Evolutionary conservation across 2,113 vertebrate genomes (phyloP).

Genomic region (Lichenostomus cassidix): DNA sequence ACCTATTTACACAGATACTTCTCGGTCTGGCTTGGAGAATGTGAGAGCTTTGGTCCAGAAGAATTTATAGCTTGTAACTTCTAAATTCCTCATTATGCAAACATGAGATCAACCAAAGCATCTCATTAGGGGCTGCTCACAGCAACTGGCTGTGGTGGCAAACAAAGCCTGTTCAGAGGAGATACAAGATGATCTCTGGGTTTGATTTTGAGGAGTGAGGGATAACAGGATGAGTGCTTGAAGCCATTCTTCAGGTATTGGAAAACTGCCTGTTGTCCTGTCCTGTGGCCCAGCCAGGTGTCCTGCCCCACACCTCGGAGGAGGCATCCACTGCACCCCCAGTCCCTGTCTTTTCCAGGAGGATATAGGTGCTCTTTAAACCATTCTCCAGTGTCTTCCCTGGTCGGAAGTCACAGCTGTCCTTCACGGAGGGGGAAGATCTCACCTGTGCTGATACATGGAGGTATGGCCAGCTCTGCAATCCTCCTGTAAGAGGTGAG

Average conservation of each 20-base stretch:
- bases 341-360: not conserved
- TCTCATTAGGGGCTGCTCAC: not conserved
- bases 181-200: not conserved
- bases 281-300: not conserved
- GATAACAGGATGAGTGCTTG: not conserved
- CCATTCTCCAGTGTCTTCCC: not conserved
- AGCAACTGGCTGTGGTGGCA: not conserved
- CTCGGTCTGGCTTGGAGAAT: not conserved
- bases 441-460: not conserved
- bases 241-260: not conserved
- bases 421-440: not conserved
- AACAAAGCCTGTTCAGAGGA: not conserved
- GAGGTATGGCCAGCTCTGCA: not conserved
- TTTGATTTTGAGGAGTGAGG: not conserved
- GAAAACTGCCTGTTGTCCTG: not conserved
- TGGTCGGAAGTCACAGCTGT: not conserved
- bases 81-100: not conserved
- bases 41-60: not conserved
- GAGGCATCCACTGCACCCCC: rapidly evolving
- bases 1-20: not conserved
- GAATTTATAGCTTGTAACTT: not conserved
- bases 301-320: not conserved
- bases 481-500: not conserved
- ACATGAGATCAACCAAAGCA: not conserved
- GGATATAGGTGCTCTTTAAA: not conserved